Percentiles rank a stretch among this genome's conserved stretches.
These are phyloP conservation scores for Scaptomyza polygonia DNA, from an alignment of 2,888 invertebrate genomes.

Conservation along the genomic window DNA sequence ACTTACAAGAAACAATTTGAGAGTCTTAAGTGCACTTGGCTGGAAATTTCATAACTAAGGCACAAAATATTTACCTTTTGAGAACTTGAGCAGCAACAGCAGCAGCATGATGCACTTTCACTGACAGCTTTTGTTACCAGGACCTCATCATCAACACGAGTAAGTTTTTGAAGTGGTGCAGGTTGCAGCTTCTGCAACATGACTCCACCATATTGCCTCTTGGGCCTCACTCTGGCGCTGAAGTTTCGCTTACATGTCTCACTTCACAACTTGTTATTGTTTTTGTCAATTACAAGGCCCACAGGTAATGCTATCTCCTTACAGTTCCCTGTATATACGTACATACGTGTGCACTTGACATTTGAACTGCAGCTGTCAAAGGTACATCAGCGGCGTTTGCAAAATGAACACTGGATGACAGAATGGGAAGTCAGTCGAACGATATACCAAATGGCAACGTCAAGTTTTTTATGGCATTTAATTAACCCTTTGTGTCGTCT, in stretches of 20 bases:
- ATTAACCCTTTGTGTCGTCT: constrained; percentile 75
- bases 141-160: constrained; percentile 17
- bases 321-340: neutral
- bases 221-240: constrained; percentile 39
- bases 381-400: constrained; percentile 43
- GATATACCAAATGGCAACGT: constrained; percentile 44
- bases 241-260: constrained; percentile 69
- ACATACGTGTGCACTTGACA: constrained; percentile 62
- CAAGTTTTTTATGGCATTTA: constrained; percentile 69
- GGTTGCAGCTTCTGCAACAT: neutral
- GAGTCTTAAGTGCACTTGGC: constrained; percentile 40
- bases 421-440: constrained; percentile 23
- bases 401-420: constrained; percentile 35
- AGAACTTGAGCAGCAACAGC: constrained; percentile 50
- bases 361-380: constrained; percentile 77
- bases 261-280: constrained; percentile 74
- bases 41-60: constrained; percentile 68
- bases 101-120: constrained; percentile 39
- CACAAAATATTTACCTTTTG: constrained; percentile 75
- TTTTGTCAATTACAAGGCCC: constrained; percentile 70
- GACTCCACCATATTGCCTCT: constrained; percentile 7
- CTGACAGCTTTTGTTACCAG: constrained; percentile 34
- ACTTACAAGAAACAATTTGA: neutral
- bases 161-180: constrained; percentile 48
- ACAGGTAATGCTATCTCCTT: neutral